Evolutionary conservation across 92 coral and sea anemone species (phyloP).

Genomic region (Porites rus): DNA sequence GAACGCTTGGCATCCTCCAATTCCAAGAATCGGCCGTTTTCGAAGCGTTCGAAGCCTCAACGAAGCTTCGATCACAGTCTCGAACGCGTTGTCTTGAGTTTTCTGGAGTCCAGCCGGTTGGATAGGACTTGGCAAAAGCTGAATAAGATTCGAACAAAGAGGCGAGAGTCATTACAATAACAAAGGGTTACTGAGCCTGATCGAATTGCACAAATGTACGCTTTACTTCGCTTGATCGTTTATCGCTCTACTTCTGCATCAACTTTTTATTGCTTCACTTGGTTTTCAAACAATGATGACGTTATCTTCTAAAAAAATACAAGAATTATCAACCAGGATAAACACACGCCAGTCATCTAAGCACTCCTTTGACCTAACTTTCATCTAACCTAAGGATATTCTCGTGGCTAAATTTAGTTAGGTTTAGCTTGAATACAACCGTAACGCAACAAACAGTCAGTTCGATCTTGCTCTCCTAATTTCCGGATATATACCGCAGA

Average conservation of each 20-base stretch:
- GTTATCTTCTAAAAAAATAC: neutral
- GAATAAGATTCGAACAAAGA: constrained; percentile 71
- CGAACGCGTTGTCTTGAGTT: constrained; percentile 61
- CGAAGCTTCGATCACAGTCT: constrained; percentile 79
- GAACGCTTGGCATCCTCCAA: constrained; percentile 99
- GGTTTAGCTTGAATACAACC: constrained; percentile 23
- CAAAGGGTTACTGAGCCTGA: constrained; percentile 70
- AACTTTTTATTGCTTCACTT: constrained; percentile 16
- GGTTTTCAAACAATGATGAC: neutral
- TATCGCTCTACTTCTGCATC: constrained; percentile 19
- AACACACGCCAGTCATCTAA: constrained; percentile 21
- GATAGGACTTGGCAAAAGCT: constrained; percentile 74
- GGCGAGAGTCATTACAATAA: constrained; percentile 86
- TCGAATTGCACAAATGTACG: constrained; percentile 60
- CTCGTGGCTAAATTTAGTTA: constrained; percentile 36
- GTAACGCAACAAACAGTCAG: constrained; percentile 47
- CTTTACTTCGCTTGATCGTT: constrained; percentile 41
- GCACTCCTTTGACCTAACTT: constrained; percentile 43
- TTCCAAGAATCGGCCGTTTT: constrained; percentile 86
- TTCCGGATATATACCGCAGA: constrained; percentile 53
- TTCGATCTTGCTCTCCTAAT: constrained; percentile 26
- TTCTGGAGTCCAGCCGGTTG: constrained; percentile 69
- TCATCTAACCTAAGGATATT: constrained; percentile 1
- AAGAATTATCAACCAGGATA: neutral
- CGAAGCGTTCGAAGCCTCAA: constrained; percentile 78